Percentiles rank a stretch among this genome's conserved stretches.
Conservation (phyloP, 2,888 invertebrate genomes). For the Pristionchus entomophagus region DNA sequence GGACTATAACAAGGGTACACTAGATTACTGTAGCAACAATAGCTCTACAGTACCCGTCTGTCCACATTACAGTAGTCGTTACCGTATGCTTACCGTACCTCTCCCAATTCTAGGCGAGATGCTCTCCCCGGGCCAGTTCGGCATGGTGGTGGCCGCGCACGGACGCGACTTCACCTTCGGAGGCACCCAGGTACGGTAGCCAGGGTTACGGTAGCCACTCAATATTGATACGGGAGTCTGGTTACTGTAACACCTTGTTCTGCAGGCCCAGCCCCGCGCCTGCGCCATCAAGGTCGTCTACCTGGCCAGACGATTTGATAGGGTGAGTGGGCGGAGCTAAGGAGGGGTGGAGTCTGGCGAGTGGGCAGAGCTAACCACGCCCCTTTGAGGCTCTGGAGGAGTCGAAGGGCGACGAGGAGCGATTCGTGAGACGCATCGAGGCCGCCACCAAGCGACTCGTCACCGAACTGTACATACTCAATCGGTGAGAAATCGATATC, state of each 20-base stretch:
- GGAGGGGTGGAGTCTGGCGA: neutral
- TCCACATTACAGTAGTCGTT: neutral
- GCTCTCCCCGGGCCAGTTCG: constrained; percentile 48
- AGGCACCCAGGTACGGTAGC: constrained; percentile 34
- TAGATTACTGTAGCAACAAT: neutral
- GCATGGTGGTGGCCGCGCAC: constrained; percentile 48
- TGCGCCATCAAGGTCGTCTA: constrained; percentile 47
- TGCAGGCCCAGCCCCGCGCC: constrained; percentile 40
- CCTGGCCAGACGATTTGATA: constrained; percentile 45
- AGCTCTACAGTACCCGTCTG: too few relatives aligned
- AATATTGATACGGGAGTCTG: neutral
- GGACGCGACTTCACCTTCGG: constrained; percentile 48
- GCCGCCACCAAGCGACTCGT: constrained; percentile 50
- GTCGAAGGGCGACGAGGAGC: constrained; percentile 33
- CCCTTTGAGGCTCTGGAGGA: constrained; percentile 41
- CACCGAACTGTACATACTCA: constrained; percentile 56
- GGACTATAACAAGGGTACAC: constrained; percentile 48
- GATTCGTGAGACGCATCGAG: constrained; percentile 12
- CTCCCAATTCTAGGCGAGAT: constrained; percentile 15
- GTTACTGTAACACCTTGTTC: neutral
- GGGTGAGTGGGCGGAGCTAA: constrained; percentile 30
- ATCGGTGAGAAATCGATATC: constrained; percentile 47
- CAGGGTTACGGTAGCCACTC: neutral
- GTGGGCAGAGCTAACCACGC: constrained; percentile 5
- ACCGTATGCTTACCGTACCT: constrained; percentile 27